These are phyloP conservation scores for Atrichornis clamosus DNA, from an alignment of 2,113 vertebrate genomes.

Conservation along the genomic window DNA sequence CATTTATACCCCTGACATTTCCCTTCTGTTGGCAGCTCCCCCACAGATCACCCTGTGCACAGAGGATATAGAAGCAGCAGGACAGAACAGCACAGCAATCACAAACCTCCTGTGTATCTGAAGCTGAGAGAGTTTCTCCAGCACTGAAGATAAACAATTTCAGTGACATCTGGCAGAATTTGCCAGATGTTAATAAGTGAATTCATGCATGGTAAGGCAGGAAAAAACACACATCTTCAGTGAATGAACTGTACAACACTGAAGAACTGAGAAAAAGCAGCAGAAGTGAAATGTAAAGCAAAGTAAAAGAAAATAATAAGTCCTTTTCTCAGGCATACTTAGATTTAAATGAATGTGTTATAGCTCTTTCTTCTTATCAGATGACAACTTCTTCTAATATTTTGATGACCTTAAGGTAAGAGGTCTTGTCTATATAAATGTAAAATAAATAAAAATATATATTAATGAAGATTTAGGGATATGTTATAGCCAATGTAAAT, in stretches of 20 bases:
- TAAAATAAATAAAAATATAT: background rate
- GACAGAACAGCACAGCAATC: background rate
- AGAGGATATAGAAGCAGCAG: conserved; percentile 25
- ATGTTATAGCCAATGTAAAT: background rate
- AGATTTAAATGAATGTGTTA: background rate
- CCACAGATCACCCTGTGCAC: background rate
- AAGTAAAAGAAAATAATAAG: background rate
- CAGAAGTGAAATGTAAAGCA: background rate
- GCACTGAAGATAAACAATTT: background rate
- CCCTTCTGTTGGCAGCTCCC: background rate
- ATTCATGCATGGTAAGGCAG: background rate
- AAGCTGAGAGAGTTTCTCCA: background rate
- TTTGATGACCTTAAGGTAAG: background rate
- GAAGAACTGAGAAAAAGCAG: conserved; percentile 5
- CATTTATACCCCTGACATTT: conserved; percentile 31
- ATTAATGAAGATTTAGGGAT: background rate
- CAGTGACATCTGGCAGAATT: conserved; percentile 31
- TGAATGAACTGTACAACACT: background rate
- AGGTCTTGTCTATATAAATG: background rate
- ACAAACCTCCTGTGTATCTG: background rate
- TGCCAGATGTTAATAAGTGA: conserved; percentile 20
- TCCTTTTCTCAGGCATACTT: background rate
- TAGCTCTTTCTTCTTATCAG: background rate
- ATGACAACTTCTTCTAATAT: background rate
- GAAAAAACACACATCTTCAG: background rate